A percentile compares a stretch with the other conserved stretches of the same genome.
Conservation (phyloP, 2,888 invertebrate genomes). For the Cephus pygmeus region DNA sequence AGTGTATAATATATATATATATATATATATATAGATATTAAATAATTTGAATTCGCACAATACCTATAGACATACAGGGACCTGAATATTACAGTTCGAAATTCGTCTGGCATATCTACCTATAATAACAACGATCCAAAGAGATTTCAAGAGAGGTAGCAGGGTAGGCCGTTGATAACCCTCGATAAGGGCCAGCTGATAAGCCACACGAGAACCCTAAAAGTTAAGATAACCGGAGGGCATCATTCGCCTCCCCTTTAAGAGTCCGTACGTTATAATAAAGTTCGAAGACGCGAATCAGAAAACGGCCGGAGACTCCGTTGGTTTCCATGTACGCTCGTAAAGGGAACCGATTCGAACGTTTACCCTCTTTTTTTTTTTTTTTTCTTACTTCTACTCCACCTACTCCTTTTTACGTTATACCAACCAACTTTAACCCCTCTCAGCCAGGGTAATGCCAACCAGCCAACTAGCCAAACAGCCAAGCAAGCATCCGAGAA, state of each 20-base stretch:
- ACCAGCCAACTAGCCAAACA: neutral
- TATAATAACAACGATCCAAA: neutral
- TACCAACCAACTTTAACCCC: neutral
- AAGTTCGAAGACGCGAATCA: constrained; percentile 8
- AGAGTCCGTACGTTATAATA: constrained; percentile 8
- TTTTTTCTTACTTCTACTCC: neutral
- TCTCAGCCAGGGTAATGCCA: neutral
- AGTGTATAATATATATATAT: no score
- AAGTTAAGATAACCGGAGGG: constrained; percentile 9
- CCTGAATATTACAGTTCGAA: neutral
- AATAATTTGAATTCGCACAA: neutral
- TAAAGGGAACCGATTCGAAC: neutral
- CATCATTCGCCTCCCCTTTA: constrained; percentile 5
- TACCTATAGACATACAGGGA: neutral
- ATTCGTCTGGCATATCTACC: neutral
- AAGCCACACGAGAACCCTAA: constrained; percentile 1
- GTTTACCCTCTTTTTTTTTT: neutral
- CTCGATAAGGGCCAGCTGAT: constrained; percentile 5
- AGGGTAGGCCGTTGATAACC: neutral
- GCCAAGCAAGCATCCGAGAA: neutral
- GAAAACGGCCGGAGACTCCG: neutral
- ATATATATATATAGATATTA: no score
- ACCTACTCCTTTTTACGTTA: neutral
- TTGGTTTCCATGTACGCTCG: neutral
- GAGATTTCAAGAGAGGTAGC: neutral